Conservation (phyloP, 2,113 vertebrate species). For the Nesogale talazaci region DNA sequence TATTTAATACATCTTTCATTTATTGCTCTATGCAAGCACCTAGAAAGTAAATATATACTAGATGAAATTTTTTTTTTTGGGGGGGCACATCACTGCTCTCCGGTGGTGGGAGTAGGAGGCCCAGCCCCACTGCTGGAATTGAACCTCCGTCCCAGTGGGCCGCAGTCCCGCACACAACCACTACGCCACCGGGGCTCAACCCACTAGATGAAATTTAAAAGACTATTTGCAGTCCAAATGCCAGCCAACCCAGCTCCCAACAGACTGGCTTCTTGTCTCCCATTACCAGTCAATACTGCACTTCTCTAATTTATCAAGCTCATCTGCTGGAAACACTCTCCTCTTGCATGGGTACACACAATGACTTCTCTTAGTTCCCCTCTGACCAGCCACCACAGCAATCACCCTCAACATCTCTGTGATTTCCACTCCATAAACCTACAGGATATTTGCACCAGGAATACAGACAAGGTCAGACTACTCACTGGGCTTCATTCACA, state of each 20-base stretch:
- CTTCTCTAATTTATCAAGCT: background rate
- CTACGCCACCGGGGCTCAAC: too few species aligned
- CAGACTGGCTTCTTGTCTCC: background rate
- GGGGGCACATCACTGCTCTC: too few species aligned
- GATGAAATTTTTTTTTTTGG: constrained; percentile 41
- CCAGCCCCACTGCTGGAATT: too few species aligned
- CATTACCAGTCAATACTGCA: background rate
- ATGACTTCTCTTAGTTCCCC: background rate
- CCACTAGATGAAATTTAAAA: constrained; percentile 34
- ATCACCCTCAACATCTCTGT: background rate
- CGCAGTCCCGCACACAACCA: too few species aligned
- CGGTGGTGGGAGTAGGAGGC: too few species aligned
- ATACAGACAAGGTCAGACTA: background rate
- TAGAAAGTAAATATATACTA: constrained; percentile 35
- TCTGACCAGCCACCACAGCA: background rate
- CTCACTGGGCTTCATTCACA: background rate
- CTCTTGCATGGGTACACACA: background rate
- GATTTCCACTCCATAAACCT: background rate
- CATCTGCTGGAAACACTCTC: too few species aligned
- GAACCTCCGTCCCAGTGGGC: too few species aligned
- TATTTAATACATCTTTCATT: too few species aligned
- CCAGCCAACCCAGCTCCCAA: constrained; percentile 27
- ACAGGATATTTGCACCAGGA: background rate
- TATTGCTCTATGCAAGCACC: background rate
- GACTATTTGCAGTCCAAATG: background rate